Percentiles rank a stretch among this genome's conserved stretches.
phyloP scores from a whole-genome alignment of 2,797 vertebrate species.

The Bucorvus abyssinicus region DNA sequence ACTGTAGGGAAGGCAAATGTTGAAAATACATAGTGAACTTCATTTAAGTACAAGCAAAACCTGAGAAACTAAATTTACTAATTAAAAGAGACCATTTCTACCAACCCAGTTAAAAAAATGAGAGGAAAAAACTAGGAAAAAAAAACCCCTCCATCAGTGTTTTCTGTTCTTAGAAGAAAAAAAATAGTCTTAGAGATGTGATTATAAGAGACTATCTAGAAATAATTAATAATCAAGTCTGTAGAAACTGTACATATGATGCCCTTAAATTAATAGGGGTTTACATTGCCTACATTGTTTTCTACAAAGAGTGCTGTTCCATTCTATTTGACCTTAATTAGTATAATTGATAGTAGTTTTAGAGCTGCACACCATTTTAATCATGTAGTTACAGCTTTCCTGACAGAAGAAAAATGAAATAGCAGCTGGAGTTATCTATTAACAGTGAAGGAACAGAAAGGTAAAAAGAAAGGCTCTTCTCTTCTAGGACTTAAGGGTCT shows the following conservation, averaged over 20 bases:
- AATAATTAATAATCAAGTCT: slow-evolving; percentile 57
- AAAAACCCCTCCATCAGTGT: background rate
- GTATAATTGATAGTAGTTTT: slow-evolving; percentile 74
- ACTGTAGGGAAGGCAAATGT: background rate
- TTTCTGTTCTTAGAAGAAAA: background rate
- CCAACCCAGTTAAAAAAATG: background rate
- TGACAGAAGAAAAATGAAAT: slow-evolving; percentile 71
- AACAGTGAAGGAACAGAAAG: slow-evolving; percentile 49
- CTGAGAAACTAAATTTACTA: background rate
- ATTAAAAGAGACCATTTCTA: background rate
- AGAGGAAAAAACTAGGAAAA: background rate
- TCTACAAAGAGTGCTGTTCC: slow-evolving; percentile 38
- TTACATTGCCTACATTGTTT: slow-evolving; percentile 57
- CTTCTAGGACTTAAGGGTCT: slow-evolving; percentile 14
- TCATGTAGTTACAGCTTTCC: slow-evolving; percentile 62
- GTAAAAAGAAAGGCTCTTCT: slow-evolving; percentile 29
- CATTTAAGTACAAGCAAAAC: background rate
- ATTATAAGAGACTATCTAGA: slow-evolving; percentile 9
- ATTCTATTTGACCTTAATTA: slow-evolving; percentile 75
- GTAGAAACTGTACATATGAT: slow-evolving; percentile 33
- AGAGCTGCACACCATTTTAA: slow-evolving; percentile 59
- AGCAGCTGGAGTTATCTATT: slow-evolving; percentile 65
- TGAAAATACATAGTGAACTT: background rate
- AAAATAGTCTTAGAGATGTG: background rate
- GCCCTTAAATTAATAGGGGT: slow-evolving; percentile 61